Percentiles rank a stretch among this genome's conserved stretches.
phyloP scores from a whole-genome alignment of 2,888 invertebrate genomes.

The Polydrusus cervinus region DNA sequence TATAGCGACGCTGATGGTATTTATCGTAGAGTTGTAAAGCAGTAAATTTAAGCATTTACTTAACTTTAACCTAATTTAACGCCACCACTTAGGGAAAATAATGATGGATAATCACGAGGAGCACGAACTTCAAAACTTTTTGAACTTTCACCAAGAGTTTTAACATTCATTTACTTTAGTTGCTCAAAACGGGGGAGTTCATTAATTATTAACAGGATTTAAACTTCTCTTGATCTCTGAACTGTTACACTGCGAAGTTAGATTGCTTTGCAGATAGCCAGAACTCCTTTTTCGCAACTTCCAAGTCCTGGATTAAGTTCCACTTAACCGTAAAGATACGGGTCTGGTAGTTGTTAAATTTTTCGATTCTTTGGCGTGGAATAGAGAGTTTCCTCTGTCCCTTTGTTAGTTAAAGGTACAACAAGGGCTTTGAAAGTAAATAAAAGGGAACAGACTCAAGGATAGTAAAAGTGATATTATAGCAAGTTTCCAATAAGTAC shows the following conservation, averaged over 20 bases:
- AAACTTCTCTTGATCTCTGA: slow-evolving; percentile 52
- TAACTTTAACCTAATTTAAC: slow-evolving; percentile 42
- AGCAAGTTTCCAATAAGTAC: background rate
- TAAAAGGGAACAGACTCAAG: background rate
- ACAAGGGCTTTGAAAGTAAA: background rate
- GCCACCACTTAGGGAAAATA: slow-evolving; percentile 44
- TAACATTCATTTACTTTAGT: slow-evolving; percentile 52
- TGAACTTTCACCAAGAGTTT: slow-evolving; percentile 52
- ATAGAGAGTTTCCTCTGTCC: slow-evolving; percentile 5
- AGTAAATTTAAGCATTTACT: slow-evolving; percentile 33
- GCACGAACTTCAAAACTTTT: slow-evolving; percentile 43
- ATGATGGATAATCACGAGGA: slow-evolving; percentile 49
- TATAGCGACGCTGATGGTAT: background rate
- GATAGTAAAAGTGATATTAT: too few species aligned
- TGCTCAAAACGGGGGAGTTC: slow-evolving; percentile 41
- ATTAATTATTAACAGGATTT: slow-evolving; percentile 53
- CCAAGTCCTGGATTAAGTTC: slow-evolving; percentile 26
- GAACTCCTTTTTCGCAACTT: slow-evolving; percentile 26
- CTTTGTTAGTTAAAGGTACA: background rate
- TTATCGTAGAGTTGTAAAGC: slow-evolving; percentile 16
- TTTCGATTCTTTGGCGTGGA: slow-evolving; percentile 22
- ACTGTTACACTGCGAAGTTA: slow-evolving; percentile 49
- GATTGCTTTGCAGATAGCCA: slow-evolving; percentile 48
- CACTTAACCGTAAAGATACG: slow-evolving; percentile 47
- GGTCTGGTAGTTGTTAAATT: slow-evolving; percentile 33